phyloP scores from a whole-genome alignment of 1,140 invertebrate genomes.

The Apocrypta bakeri region DNA sequence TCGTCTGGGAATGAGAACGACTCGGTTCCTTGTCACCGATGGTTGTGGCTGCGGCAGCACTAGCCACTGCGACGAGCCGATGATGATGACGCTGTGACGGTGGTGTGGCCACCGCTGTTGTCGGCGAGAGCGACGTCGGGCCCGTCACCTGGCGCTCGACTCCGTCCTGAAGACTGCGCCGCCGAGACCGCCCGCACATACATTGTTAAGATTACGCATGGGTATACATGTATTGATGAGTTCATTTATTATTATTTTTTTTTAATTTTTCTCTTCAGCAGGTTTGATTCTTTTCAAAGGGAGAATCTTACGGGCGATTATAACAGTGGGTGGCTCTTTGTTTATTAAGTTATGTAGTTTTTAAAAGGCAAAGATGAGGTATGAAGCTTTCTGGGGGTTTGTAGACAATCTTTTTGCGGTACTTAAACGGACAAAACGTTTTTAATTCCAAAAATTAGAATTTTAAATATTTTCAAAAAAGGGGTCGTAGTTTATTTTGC shows the following conservation, averaged over 20 bases:
- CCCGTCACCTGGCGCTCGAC: conserved; percentile 75
- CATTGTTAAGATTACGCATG: conserved; percentile 45
- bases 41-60: conserved; percentile 60
- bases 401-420: too few species aligned
- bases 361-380: too few species aligned
- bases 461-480: too few species aligned
- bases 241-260: not conserved
- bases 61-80: conserved; percentile 57
- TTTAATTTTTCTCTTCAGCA: not conserved
- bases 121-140: conserved; percentile 44
- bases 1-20: conserved; percentile 4
- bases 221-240: not conserved
- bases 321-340: not conserved
- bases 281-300: too few species aligned
- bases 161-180: conserved; percentile 74
- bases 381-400: too few species aligned
- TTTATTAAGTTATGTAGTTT: not conserved
- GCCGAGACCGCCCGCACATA: conserved; percentile 43
- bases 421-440: too few species aligned
- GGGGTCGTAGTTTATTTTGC: too few species aligned
- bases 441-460: too few species aligned
- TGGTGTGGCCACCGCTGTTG: conserved; percentile 53
- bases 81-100: conserved; percentile 54
- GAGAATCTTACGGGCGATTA: not conserved
- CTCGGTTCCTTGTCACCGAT: not conserved